Base-by-base conservation (phyloP, 2,888 invertebrate species). In the Andrena praecox region DNA sequence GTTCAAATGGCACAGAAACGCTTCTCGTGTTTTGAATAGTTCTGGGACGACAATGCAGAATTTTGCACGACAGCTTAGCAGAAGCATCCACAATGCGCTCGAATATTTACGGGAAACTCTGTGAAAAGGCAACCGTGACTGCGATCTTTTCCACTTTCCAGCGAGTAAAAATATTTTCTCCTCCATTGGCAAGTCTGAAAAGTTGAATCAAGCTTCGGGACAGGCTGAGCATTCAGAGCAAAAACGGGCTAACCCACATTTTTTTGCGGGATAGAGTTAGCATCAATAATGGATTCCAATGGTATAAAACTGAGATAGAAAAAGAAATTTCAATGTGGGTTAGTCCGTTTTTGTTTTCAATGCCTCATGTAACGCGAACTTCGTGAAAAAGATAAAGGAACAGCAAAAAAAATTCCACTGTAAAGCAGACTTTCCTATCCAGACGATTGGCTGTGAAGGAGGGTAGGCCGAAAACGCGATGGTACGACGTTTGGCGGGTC, bases 1-100 rank as follows among this genome's bases (percentile, higher is more conserved):
- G 35, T 48, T 67, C 56, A 1, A 6, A 24, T 2, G 16, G 0
- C 16, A 29, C 0, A 5, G 35, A 54, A 54, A 68, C n/a, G 1
- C 8, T 4, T 31, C 10, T 48, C 16, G 48, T 68, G 48, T 50
- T 80, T 71, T 27, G 20, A 48, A n/a, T 59, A 52, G 35, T 0
- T 5, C 27, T 1, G 42, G n/a, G 3, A 0, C 6, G 8, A 71
- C 66, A 71, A 68, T 64, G 56, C 6, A 12, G n/a, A 60, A 68
- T 69, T 73, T 68, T 35, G 8, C 80, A 24, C 48, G 27, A 33
- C 35, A 35, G 42, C 71, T 72, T 68, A n/a, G 16, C 24, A 42
- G 24, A 12, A 56, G 4, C 59, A 69, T 73, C 35, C n/a, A 5
- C 16, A 33, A 50, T 33, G 20, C 16, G 42, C 10, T 16, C 2